Percentiles rank a stretch among this genome's conserved stretches.
Conservation (phyloP, 2,888 invertebrate genomes). For the Drosophila mercatorum region DNA sequence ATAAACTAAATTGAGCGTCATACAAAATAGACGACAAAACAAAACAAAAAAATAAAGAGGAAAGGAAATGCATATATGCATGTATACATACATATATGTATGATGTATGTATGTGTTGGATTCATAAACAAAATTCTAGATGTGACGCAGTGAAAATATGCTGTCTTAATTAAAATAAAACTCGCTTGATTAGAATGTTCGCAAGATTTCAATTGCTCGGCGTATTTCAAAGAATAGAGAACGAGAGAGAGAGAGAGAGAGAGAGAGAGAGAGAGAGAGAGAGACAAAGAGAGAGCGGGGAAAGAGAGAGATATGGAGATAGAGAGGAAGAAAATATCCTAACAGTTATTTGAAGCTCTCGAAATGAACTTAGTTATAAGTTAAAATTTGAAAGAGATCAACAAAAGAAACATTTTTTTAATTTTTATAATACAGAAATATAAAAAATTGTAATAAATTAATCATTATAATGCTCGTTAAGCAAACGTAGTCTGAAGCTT, state of each 20-base stretch:
- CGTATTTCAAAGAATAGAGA: not conserved
- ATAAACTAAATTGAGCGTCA: conserved; percentile 20
- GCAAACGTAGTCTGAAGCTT: not conserved
- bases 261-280: not conserved
- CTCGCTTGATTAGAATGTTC: conserved; percentile 34
- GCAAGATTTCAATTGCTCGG: conserved; percentile 40
- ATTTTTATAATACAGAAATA: too few species aligned
- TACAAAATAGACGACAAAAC: not conserved
- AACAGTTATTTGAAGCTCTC: too few species aligned
- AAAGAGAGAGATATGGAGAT: not conserved
- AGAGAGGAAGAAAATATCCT: not conserved
- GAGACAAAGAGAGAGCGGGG: not conserved
- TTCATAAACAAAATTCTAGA: conserved; percentile 19
- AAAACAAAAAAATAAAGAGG: not conserved
- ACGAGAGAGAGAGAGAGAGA: not conserved
- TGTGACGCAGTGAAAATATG: conserved; percentile 17
- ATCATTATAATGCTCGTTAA: not conserved
- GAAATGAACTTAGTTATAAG: too few species aligned
- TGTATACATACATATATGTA: not conserved
- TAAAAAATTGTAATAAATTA: too few species aligned
- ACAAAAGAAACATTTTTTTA: too few species aligned
- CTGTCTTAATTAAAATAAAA: conserved; percentile 20
- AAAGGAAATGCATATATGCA: not conserved
- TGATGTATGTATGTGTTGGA: not conserved
- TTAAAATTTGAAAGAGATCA: too few species aligned